Conservation (phyloP, 2,797 vertebrate species). For the Pelochelys cantorii region DNA sequence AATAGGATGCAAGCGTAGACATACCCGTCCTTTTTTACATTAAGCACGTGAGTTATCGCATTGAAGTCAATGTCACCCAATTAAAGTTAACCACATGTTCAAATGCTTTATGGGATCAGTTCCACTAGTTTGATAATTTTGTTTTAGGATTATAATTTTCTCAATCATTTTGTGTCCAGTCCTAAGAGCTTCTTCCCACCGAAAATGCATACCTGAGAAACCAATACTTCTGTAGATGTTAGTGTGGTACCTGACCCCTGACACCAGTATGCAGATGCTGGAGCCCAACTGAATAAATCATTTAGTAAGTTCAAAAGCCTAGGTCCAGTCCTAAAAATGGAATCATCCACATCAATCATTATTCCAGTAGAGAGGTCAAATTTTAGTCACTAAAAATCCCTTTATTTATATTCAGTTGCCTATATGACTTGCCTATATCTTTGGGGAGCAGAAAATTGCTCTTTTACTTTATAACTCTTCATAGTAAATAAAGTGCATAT, state of each 20-base stretch:
- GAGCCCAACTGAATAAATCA: neutral
- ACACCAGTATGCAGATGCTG: neutral
- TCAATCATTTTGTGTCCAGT: neutral
- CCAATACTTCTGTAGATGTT: neutral
- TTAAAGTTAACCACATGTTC: neutral
- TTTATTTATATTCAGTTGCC: neutral
- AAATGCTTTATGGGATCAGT: neutral
- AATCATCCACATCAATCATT: neutral
- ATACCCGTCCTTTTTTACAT: neutral
- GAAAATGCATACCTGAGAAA: neutral
- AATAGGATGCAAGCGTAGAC: too few relatives aligned
- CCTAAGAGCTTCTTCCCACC: neutral
- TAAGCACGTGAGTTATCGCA: neutral
- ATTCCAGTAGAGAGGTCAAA: neutral
- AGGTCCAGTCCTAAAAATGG: neutral
- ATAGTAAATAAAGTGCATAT: neutral
- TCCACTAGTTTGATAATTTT: neutral
- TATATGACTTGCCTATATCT: neutral
- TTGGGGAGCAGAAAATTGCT: neutral
- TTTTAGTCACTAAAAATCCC: neutral
- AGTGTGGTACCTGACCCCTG: neutral
- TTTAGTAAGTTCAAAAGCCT: neutral
- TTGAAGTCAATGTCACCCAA: neutral
- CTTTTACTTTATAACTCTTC: neutral
- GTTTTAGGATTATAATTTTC: neutral